Base-by-base conservation (phyloP, 2,113 vertebrate species). In the Pandion haliaetus region DNA sequence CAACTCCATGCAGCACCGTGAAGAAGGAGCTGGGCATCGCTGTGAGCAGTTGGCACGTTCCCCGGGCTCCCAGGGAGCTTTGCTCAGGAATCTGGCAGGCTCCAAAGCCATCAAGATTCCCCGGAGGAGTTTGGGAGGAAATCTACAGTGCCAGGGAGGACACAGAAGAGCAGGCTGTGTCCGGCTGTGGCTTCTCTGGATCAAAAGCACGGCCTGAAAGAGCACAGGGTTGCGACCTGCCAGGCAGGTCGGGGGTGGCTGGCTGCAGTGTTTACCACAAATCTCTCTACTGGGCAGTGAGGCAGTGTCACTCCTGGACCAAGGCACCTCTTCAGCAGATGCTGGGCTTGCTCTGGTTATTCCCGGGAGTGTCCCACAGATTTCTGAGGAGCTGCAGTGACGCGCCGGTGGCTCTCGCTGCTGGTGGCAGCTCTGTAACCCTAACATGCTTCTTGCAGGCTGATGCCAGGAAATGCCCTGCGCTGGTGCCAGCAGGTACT, bases 391-490 rank as follows among this genome's bases (percentile, higher is more conserved):
- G 23, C 36, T 52, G 69, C 44, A 83, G 38, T 2, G 15, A 12
- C 42, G 84, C 1, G 0, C 38, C 59, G 24, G 29, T 50, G 47
- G 32, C 28, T 29, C 44, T 69, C 3, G 0, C 58, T 83, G 50
- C 96, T 82, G 8, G 9, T 38, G 49, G 29, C 70, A 65, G 28
- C 34, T 96, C 86, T 82, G 50, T 96, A 97, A 97, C 28, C 10
- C 23, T 71, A 67, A 57, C 24, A 25, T 7, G 2, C 88, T 97
- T 99, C 86, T 98, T 97, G 91, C 97, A 99, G 99, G 98, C 96
- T 36, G 97, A 98, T 80, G 92, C 93, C 93, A 99, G 99, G 96
- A 97, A 96, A 79, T 94, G 97, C 31, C 82, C 94, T 32, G 70
- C 47, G 6, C 61, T 98, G 45, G 97, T 96, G 58, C 95, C 97